phyloP scores from a whole-genome alignment of 2,113 vertebrate genomes.

The Poeciliopsis turrubarensis region DNA sequence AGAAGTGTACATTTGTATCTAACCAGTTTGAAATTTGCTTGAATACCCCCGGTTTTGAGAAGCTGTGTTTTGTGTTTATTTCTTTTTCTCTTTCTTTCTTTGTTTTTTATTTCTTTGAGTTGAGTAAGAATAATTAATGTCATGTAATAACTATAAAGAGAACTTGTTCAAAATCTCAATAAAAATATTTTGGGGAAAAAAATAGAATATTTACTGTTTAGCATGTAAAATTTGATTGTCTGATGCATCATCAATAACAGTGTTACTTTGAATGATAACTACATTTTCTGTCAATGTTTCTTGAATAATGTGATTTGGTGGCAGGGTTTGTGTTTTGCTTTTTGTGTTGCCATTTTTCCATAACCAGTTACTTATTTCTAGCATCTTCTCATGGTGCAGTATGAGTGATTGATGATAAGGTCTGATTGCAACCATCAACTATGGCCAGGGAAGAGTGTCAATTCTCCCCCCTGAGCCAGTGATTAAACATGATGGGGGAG shows the following conservation, averaged over 20 bases:
- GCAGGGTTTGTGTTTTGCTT: not conserved
- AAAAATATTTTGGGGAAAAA: no score
- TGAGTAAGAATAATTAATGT: no score
- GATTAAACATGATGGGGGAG: conserved; percentile 58
- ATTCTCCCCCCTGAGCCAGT: conserved; percentile 41
- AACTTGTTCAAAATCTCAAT: no score
- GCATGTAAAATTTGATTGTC: not conserved
- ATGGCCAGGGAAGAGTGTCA: conserved; percentile 42
- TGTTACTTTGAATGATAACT: not conserved
- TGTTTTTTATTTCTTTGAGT: no score
- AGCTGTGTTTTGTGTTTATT: no score
- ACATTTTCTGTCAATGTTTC: not conserved
- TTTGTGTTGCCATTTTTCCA: not conserved
- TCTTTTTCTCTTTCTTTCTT: no score
- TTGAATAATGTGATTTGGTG: not conserved
- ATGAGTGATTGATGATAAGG: conserved; percentile 55
- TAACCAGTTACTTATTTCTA: conserved; percentile 9
- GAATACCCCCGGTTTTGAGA: no score
- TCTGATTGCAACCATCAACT: conserved; percentile 68
- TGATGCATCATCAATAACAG: not conserved
- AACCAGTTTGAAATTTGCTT: no score
- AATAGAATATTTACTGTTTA: not conserved
- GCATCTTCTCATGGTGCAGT: conserved; percentile 10
- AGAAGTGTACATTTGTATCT: no score
- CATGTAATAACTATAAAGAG: no score